These are phyloP conservation scores for Frieseomelitta varia DNA, from an alignment of 1,140 invertebrate genomes.

Conservation along the genomic window DNA sequence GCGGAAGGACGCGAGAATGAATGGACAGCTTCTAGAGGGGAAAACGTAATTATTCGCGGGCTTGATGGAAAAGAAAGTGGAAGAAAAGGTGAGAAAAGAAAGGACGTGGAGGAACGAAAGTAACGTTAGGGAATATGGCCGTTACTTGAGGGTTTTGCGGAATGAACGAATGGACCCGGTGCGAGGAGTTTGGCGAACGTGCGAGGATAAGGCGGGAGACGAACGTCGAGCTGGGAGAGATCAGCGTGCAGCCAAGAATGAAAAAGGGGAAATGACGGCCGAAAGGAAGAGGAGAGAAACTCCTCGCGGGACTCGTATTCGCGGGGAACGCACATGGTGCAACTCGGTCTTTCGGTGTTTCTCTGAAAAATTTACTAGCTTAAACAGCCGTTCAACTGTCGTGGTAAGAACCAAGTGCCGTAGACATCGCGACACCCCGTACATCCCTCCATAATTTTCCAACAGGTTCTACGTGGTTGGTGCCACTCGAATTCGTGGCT, in stretches of 20 bases:
- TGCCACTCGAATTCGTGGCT: background rate
- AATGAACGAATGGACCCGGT: constrained; percentile 12
- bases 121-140: constrained; percentile 64
- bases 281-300: constrained; percentile 16
- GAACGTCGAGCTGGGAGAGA: constrained; percentile 36
- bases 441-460: background rate
- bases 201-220: background rate
- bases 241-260: constrained; percentile 36
- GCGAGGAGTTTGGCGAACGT: constrained; percentile 2
- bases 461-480: too few species aligned
- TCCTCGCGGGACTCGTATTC: constrained; percentile 75
- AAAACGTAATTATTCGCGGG: constrained; percentile 71
- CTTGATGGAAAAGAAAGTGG: constrained; percentile 23
- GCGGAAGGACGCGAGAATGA: constrained; percentile 7
- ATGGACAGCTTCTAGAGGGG: constrained; percentile 41
- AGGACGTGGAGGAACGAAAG: constrained; percentile 57
- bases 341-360: constrained; percentile 74
- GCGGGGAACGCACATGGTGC: constrained; percentile 71
- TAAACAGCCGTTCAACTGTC: constrained; percentile 72
- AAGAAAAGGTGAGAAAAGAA: constrained; percentile 44
- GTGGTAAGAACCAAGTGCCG: background rate
- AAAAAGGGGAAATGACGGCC: constrained; percentile 40
- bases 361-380: constrained; percentile 75
- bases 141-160: constrained; percentile 18
- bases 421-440: background rate